Evolutionary conservation across 2,797 vertebrate species (phyloP), one percentile per base, ranked within the genome.

Genomic region (Denticeps clupeoides): DNA sequence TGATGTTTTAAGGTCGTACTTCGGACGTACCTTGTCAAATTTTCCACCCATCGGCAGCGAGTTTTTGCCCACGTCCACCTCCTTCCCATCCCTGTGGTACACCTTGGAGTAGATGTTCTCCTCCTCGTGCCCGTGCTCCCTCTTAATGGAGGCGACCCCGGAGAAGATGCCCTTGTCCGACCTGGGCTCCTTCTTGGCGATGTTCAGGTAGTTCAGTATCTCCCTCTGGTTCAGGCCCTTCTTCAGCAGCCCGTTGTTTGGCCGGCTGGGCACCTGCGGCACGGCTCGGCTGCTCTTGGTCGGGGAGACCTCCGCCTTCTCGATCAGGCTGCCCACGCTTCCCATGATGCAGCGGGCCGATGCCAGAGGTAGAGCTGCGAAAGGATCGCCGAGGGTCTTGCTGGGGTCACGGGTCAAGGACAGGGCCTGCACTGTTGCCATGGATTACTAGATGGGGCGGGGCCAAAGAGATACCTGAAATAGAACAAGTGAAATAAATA

Each of bases 261-360:
- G 89, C 47, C 87, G 87, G 46, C 89, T 80, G 37, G 86, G 82
- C 40, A 73, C 78, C 64, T 89, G 84, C 1, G 89, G 83, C 41
- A 87, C 82, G 0, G 89, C 82, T 0, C 74, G 78, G 9, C 66
- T 84, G 3, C 71, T 67, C 69, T 82, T 88, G 19, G 83, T 69
- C n/a, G 87, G 82, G 13, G 88, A 83, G 32, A 84, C 71, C 12
- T 93, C 89, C 3, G 91, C 86, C 58, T 87, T 87, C 74, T 97
- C 93, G 67, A 98, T 86, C 66, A 99, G 83, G 69, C 95, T 99
- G 65, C 95, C 89, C 56, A 99, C 94, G 1, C 94, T 99, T 66
- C 95, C 95, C 95, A 99, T 99, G 70, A 72, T 74, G 77, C 83
- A 80, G 46, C 70, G 72, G 8, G 76, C 65, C 0, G 77, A 65